Base-by-base conservation (phyloP, 92 coral and sea anemone species). In the Epizoanthus ramosus region DNA sequence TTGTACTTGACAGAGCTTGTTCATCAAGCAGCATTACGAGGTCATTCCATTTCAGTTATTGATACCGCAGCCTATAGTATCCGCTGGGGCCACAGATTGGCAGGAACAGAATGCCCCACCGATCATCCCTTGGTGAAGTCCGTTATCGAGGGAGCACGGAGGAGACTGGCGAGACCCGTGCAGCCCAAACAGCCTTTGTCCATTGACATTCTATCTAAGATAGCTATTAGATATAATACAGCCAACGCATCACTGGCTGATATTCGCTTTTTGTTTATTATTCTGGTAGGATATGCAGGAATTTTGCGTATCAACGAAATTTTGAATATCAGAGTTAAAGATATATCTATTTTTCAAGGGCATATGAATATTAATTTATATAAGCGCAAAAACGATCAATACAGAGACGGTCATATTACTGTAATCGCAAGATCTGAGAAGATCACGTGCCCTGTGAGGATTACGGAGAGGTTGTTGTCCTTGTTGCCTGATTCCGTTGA, bases 361-460 rank as follows among this genome's bases (percentile, higher is more conserved):
- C 66, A 61, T 58, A 61, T 63, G 83, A 79, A 79, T 19, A 61
- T 79, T 16, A 59, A 60, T 79, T 17, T 79, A 59, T 22, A 23
- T 81, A 54, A 47, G 35, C 57, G 81, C 19, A 81, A 68, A 41
- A 81, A 68, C 17, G 85, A 81, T 54, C 85, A 81, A 66, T 69
- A 81, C 77, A 81, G 52, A 25, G 65, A 81, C 10, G 85, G 85
- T 53, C 77, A 81, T 22, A 37, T 52, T 68, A 67, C 77, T 4
- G 85, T 81, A 22, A 18, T 81, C 18, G 85, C 53, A 16, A 68
- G 77, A 75, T 81, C 76, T 54, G 17, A 68, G n/a, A 66, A 68
- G 16, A 68, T 64, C 39, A 68, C 76, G 3, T 81, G 76, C n/a
- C 75, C 28, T 13, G 85, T 31, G 18, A 56, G 85, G 57, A 81